Base-by-base conservation (phyloP, 2,113 vertebrate genomes). In the Malurus alboscapulatus region DNA sequence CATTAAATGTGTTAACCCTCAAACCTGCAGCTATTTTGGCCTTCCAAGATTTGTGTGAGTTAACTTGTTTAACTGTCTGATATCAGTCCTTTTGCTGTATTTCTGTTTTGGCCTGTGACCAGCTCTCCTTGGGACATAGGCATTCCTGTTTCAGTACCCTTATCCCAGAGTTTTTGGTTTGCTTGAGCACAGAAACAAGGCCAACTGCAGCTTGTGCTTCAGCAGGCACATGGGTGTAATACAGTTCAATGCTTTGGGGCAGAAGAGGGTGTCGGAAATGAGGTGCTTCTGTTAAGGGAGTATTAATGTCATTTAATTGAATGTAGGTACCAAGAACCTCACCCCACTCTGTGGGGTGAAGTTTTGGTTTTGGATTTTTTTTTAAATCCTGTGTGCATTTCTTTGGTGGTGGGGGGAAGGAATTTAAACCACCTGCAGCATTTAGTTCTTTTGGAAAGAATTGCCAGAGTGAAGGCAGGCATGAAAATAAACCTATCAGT, bases 401-500 rank as follows among this genome's bases (percentile, higher is more conserved):
- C 20, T 55, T 59, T 50, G 22, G 6, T 24, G 7, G 3, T 53
- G 8, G 7, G 6, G 2, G 2, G 10, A 10, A 50, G 53, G 15
- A 61, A 75, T 91, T 88, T 55, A 82, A 94, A 74, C 63, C 75
- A 94, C 87, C 54, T 96, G 88, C 81, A 77, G 55, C 44, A 73
- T 87, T 93, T 93, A 85, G 55, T 72, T 96, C 63, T 95, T 93
- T 96, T 62, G 82, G 62, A 51, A 81, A 57, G 66, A 92, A 69
- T 82, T 96, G 81, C 72, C 73, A 20, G 84, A 87, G 77, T 93
- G 94, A 95, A 94, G 91, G 63, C 88, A 88, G 68, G 88, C 91
- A 91, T 91, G 95, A 94, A 97, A 96, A 95, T 95, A 96, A 95
- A 93, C 92, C 94, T 90, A 88, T 96, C 73, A 83, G 88, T 90